Percentiles rank a stretch among this genome's conserved stretches.
Conservation (phyloP, 2,888 invertebrate genomes). For the Phaedon cochleariae region DNA sequence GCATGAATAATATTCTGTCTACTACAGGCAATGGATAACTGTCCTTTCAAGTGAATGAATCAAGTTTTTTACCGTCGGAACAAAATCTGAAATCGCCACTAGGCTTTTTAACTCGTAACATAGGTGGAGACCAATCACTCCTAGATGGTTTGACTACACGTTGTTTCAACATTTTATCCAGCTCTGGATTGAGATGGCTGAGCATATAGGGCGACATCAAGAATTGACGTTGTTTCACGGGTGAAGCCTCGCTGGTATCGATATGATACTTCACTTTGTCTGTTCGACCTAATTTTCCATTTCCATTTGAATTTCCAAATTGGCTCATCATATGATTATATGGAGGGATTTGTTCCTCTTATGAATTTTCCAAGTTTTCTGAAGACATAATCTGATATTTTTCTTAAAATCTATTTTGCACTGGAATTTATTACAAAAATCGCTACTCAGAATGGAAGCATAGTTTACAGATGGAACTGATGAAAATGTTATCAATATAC, state of each 20-base stretch:
- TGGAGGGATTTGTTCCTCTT: too few relatives aligned
- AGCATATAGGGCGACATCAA: constrained; percentile 24
- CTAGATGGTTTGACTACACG: constrained; percentile 18
- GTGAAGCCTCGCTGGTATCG: constrained; percentile 10
- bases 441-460: constrained; percentile 9
- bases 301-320: background rate
- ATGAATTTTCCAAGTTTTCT: too few relatives aligned
- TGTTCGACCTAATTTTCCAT: constrained; percentile 9
- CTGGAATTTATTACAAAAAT: constrained; percentile 15
- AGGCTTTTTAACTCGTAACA: constrained; percentile 21
- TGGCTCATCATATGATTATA: background rate
- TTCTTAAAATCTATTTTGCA: constrained; percentile 17
- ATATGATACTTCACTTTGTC: constrained; percentile 16
- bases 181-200: constrained; percentile 13
- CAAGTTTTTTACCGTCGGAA: constrained; percentile 27
- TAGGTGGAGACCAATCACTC: constrained; percentile 19
- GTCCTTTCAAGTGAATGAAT: constrained; percentile 26
- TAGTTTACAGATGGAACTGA: constrained; percentile 9
- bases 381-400: constrained; percentile 8
- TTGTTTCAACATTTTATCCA: constrained; percentile 20
- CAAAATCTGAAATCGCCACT: constrained; percentile 20
- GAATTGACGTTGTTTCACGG: constrained; percentile 15
- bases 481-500: background rate
- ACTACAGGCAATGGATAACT: constrained; percentile 24
- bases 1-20: too few relatives aligned